Evolutionary conservation across 2,797 vertebrate genomes (phyloP), one percentile per base, ranked within the genome.

Genomic region (Epinephelus awoara): DNA sequence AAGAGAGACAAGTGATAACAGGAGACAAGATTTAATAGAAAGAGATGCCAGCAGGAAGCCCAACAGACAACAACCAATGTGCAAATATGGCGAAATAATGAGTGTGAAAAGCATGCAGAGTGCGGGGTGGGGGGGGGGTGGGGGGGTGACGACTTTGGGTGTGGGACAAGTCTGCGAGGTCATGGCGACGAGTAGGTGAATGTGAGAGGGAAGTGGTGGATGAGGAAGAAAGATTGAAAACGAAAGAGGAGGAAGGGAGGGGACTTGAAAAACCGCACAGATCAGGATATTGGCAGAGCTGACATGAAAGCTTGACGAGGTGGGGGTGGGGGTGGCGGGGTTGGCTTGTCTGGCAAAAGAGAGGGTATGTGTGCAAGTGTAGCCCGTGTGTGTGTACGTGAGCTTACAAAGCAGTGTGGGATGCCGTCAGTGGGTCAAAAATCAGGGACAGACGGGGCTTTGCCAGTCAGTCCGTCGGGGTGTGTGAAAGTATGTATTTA

Each of bases 231-330:
- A 67, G 51, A 62, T 6, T 76, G 51, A 73, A 67, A 84, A 72
- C 19, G 55, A 67, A 38, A 62, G 15, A 72, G 21, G 19, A 66
- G 18, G 51, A 67, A 82, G 68, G 70, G 77, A 72, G 54, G 29
- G 44, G 59, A 75, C 59, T 72, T 71, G 18, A 79, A 72, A 80
- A 77, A 77, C 52, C 13, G 23, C 56, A 86, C 72, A 80, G 78
- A 86, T 84, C 77, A 85, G 71, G 66, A 78, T 78, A 86, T 84
- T 89, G 84, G 79, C 87, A 84, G 59, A 50, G 67, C 62, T 80
- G 75, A 70, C 75, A 77, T 56, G 51, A 78, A 86, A 85, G 77
- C 79, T 80, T 54, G 29, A 76, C 7, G 64, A 70, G 81, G 73
- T 29, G 15, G 17, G 54, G 29, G 49, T 11, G 29, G 9, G 38